Base-by-base conservation (phyloP, 2,113 vertebrate species). In the Macquaria australasica region DNA sequence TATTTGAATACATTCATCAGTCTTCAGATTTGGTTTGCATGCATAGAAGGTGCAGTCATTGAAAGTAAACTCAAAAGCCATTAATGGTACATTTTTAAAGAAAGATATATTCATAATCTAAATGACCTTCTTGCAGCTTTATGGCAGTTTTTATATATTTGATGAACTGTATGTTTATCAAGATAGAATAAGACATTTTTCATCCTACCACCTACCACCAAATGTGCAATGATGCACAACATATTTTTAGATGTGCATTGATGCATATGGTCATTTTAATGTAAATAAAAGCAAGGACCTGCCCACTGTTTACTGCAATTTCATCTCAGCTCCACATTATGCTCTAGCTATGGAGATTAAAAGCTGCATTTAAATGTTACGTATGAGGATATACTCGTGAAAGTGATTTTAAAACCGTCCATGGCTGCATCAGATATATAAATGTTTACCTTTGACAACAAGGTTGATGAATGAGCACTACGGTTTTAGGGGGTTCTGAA, bases 381-480 rank as follows among this genome's bases (percentile, higher is more conserved):
- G 55, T 48, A 28, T 71, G 51, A 55, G 8, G 53, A 25, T 71
- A 21, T 68, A 62, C 15, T 75, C 58, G 18, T 53, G 21, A 73
- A 62, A 50, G 23, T 25, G 25, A 48, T 73, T 73, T 48, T 63
- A 45, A 58, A 85, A 48, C 6, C 3, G 20, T 8, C 50, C 63
- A 28, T 28, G 41, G 45, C 73, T 68, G 28, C 68, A 66, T 79
- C 81, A 37, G 50, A 43, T 64, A 76, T 48, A 28, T 23, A n/a
- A 69, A 73, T 23, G 53, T 82, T 79, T 71, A 67, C 66, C 39
- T 63, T 51, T 51, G 39, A 73, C 73, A 81, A 28, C 59, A 45
- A 60, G 62, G 72, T 67, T 87, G 60, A 87, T 86, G 53, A 81
- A 89, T 85, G 81, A 79, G 70, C 41, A 1, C 4, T 7, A 0